Evolutionary conservation across 2,888 invertebrate genomes (phyloP).

Genomic region (Maniola hyperantus): DNA sequence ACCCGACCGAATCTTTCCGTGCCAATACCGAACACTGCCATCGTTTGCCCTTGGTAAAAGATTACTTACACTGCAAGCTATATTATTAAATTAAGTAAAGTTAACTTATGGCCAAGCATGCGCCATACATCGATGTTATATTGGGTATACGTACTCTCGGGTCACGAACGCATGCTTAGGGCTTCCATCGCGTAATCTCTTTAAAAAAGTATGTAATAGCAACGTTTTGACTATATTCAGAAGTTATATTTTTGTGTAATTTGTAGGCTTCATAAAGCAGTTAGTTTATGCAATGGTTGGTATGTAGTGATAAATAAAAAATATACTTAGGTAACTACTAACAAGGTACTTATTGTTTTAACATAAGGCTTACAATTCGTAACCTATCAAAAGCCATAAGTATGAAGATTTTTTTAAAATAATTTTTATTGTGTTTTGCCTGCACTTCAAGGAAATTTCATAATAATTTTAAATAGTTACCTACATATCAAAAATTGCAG

Average conservation of each 20-base stretch:
- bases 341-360: no score
- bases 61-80: slow-evolving; percentile 75
- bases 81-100: slow-evolving; percentile 81
- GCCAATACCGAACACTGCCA: slow-evolving; percentile 67
- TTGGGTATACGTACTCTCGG: slow-evolving; percentile 54
- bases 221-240: slow-evolving; percentile 38
- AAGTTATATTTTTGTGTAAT: slow-evolving; percentile 29
- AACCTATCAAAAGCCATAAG: no score
- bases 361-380: no score
- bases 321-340: no score
- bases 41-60: slow-evolving; percentile 76
- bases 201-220: slow-evolving; percentile 50
- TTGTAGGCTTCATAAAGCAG: slow-evolving; percentile 20
- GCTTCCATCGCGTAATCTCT: slow-evolving; percentile 77
- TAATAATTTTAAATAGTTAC: no score
- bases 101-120: slow-evolving; percentile 75
- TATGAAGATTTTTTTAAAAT: no score
- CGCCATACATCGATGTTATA: slow-evolving; percentile 55
- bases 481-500: no score
- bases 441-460: no score
- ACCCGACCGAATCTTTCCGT: slow-evolving; percentile 60
- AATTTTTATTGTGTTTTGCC: no score
- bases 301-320: not conserved
- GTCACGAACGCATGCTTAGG: slow-evolving; percentile 78
- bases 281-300: not conserved